phyloP scores from a whole-genome alignment of 2,888 invertebrate species.

The Icerya purchasi region DNA sequence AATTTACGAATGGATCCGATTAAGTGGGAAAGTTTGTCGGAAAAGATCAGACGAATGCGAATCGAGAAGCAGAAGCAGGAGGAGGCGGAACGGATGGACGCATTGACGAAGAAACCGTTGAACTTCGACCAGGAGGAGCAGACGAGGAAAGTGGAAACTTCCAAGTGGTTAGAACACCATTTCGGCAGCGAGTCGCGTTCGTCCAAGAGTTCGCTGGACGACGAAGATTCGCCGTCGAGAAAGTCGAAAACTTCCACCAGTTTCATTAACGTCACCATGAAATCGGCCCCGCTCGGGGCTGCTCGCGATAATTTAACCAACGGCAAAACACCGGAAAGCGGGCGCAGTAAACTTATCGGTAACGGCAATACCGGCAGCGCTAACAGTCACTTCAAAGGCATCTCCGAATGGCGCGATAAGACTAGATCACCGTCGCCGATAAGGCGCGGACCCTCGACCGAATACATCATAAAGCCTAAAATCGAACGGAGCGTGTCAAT shows the following conservation, averaged over 20 bases:
- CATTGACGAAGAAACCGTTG: slow-evolving; percentile 53
- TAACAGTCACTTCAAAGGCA: slow-evolving; percentile 33
- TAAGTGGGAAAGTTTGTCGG: slow-evolving; percentile 60
- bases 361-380: slow-evolving; percentile 18
- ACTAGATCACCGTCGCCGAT: background rate
- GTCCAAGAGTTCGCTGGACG: slow-evolving; percentile 21
- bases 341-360: too few species aligned
- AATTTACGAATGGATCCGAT: slow-evolving; percentile 35
- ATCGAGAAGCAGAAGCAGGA: slow-evolving; percentile 18
- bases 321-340: slow-evolving; percentile 24
- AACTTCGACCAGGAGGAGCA: slow-evolving; percentile 76
- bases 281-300: slow-evolving; percentile 31
- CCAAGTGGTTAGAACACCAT: slow-evolving; percentile 77
- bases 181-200: slow-evolving; percentile 56
- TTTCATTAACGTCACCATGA: slow-evolving; percentile 57
- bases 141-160: slow-evolving; percentile 68
- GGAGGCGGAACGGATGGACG: slow-evolving; percentile 49
- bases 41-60: slow-evolving; percentile 41
- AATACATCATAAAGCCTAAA: background rate
- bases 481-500: background rate
- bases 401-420: slow-evolving; percentile 44
- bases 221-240: slow-evolving; percentile 23
- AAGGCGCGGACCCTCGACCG: background rate
- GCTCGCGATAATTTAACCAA: slow-evolving; percentile 33
- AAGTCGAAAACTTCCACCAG: slow-evolving; percentile 29